These are phyloP conservation scores for Forbesichthys agassizii DNA, from an alignment of 2,113 vertebrate species.

Conservation along the genomic window DNA sequence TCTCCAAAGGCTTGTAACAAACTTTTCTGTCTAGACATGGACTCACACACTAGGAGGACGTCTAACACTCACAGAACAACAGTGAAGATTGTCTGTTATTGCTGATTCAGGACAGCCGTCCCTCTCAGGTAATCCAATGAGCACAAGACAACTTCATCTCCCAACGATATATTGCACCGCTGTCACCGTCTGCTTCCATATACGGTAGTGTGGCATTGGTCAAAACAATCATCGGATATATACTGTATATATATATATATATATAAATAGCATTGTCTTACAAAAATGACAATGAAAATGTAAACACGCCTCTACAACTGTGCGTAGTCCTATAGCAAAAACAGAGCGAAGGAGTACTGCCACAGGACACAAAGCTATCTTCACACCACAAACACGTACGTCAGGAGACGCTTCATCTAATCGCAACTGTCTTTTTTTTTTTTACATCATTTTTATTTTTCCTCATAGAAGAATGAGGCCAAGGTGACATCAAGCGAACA, in stretches of 20 bases:
- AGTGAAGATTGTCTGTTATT: constrained; percentile 81
- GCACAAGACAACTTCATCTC: constrained; percentile 75
- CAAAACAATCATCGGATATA: constrained; percentile 37
- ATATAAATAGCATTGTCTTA: constrained; percentile 43
- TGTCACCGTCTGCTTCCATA: constrained; percentile 79
- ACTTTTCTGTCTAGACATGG: constrained; percentile 37
- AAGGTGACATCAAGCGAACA: constrained; percentile 28
- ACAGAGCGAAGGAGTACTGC: constrained; percentile 13
- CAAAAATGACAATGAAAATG: constrained; percentile 42
- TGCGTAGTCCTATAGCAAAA: constrained; percentile 15
- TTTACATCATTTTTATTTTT: constrained; percentile 31
- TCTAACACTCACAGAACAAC: constrained; percentile 59
- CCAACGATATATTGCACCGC: constrained; percentile 78
- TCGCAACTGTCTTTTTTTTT: constrained; percentile 23
- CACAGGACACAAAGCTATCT: constrained; percentile 3
- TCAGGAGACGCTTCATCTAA: constrained; percentile 6
- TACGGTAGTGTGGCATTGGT: constrained; percentile 63
- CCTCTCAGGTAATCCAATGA: constrained; percentile 68
- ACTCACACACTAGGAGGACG: constrained; percentile 58
- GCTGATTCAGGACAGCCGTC: constrained; percentile 69
- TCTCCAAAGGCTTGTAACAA: constrained; percentile 22
- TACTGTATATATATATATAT: too few relatives aligned
- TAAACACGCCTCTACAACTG: constrained; percentile 29
- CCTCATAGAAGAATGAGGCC: constrained; percentile 53
- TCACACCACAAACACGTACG: constrained; percentile 26